Conservation (phyloP, 2,888 invertebrate genomes). For the Zeuzera pyrina region DNA sequence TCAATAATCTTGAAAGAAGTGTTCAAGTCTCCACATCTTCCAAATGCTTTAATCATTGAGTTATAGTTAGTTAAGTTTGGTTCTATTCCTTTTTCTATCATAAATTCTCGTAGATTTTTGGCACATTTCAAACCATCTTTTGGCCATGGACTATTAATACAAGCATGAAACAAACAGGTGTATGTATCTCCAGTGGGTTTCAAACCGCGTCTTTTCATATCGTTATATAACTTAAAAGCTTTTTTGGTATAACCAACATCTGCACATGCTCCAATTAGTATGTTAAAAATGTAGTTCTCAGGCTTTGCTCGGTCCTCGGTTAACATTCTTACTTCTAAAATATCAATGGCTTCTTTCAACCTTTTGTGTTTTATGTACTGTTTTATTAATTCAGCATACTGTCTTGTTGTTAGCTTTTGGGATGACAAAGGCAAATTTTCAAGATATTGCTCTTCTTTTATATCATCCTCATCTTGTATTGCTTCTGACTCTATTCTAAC, state of each 20-base stretch:
- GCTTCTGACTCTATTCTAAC: constrained; percentile 25
- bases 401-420: constrained; percentile 71
- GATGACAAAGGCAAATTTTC: constrained; percentile 60
- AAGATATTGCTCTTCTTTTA: constrained; percentile 72
- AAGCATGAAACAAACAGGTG: constrained; percentile 91
- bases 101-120: constrained; percentile 74
- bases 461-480: constrained; percentile 70
- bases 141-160: constrained; percentile 83
- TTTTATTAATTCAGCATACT: constrained; percentile 83
- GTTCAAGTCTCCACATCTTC: constrained; percentile 83
- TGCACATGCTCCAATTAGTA: constrained; percentile 89
- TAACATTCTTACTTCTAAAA: constrained; percentile 84
- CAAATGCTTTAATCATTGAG: constrained; percentile 94
- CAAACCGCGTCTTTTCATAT: constrained; percentile 84
- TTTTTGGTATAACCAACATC: constrained; percentile 88
- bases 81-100: constrained; percentile 78
- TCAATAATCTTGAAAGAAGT: constrained; percentile 88
- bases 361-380: constrained; percentile 75
- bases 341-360: constrained; percentile 83
- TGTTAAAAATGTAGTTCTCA: constrained; percentile 83
- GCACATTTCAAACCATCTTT: constrained; percentile 80
- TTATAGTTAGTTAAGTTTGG: constrained; percentile 87
- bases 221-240: constrained; percentile 86
- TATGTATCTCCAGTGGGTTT: constrained; percentile 81
- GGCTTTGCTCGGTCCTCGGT: constrained; percentile 86